Base-by-base conservation (phyloP, 1,140 invertebrate species). In the Probaryconus sp. region DNA sequence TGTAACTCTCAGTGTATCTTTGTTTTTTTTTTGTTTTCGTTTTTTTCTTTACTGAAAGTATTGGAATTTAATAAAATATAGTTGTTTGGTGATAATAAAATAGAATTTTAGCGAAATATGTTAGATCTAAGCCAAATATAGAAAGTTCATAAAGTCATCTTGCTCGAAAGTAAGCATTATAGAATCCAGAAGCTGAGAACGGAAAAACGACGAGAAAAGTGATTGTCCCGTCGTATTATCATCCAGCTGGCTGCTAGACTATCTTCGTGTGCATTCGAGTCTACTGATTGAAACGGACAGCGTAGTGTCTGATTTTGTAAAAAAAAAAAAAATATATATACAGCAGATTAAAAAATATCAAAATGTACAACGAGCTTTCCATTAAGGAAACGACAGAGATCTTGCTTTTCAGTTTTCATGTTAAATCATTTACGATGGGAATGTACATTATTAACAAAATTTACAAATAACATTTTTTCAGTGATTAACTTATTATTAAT, bases 161-260 rank as follows among this genome's bases (percentile, higher is more conserved):
- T 26, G 18, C 20, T 31, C 6, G 31, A 9, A 9, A 6, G 42
- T 56, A 13, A 16, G 30, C 33, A 37, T 55, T 37, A 45, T 40
- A 61, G 17, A 30, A 53, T 47, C 6, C 26, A 18, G 20, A 26
- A 51, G 17, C 14, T 11, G n/a, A 58, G 60, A 61, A 33, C 35
- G 42, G 37, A 56, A 76, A 79, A 81, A 74, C 33, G 65, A 72
- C 9, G 64, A 71, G 77, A 53, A 76, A 78, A 81, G 67, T 78
- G 72, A 75, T 79, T 78, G 75, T 77, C 71, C 20, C 60, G 21
- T 56, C 58, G 68, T 50, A 71, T 80, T 80, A 80, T 76, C 60
- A 63, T 80, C 63, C 16, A 45, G 10, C 20, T 9, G 28, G 30
- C 30, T 56, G 31, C 31, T 9, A 47, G 56, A 28, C 40, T 24